A percentile compares a stretch with the other conserved stretches of the same genome.
Conservation (phyloP, 2,797 vertebrate genomes). For the Mionectes olivaceus region DNA sequence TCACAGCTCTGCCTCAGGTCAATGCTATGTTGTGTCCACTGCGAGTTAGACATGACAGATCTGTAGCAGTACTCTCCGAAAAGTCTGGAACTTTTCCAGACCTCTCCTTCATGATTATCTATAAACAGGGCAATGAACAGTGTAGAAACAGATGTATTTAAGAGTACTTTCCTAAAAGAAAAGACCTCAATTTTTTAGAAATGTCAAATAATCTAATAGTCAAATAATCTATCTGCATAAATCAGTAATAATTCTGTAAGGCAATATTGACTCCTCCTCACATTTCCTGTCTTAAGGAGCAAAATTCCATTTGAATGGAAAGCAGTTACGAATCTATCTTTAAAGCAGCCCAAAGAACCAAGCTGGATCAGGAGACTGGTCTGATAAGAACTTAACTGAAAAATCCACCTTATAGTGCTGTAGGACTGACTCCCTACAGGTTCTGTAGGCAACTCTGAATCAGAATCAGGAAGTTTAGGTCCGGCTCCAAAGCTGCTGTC, state of each 20-base stretch:
- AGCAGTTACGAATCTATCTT: neutral
- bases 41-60: neutral
- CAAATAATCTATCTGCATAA: neutral
- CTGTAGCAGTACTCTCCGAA: neutral
- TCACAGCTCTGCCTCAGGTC: neutral
- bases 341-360: neutral
- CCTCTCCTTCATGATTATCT: neutral
- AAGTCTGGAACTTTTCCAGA: neutral
- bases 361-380: neutral
- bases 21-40: neutral
- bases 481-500: neutral
- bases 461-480: neutral
- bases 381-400: neutral
- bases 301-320: neutral
- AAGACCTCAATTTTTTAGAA: neutral
- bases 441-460: neutral
- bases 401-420: neutral
- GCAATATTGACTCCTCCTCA: neutral
- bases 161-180: neutral
- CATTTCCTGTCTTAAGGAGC: neutral
- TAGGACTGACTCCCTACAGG: neutral
- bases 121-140: neutral
- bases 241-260: neutral
- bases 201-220: neutral
- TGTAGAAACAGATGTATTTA: neutral